Evolutionary conservation across 2,113 vertebrate genomes (phyloP).

Genomic region (Cephalopholis sonnerati): DNA sequence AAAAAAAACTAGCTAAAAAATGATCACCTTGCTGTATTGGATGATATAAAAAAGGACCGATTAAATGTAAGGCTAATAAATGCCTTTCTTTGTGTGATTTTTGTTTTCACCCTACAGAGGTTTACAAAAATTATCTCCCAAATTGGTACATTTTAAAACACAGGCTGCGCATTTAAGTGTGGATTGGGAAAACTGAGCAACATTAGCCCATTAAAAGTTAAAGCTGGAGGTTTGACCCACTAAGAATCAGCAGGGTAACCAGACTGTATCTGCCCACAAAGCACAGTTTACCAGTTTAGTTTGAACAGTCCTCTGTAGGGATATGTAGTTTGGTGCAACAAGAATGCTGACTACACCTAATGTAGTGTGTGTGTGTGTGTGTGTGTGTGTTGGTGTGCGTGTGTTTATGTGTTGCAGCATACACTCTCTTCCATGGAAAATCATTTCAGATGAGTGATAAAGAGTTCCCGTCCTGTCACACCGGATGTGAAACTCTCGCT

Average conservation of each 20-base stretch:
- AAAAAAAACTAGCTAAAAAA: too few species aligned
- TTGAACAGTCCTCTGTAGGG: neutral
- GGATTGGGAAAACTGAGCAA: neutral
- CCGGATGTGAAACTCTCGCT: conserved; percentile 4
- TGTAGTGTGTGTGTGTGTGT: neutral
- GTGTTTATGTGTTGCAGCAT: neutral
- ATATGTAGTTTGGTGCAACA: neutral
- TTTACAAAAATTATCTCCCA: neutral
- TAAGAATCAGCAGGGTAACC: too few species aligned
- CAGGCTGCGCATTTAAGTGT: neutral
- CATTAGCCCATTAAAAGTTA: neutral
- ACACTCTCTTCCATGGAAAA: conserved; percentile 49
- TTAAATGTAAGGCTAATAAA: neutral
- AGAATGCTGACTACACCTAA: neutral
- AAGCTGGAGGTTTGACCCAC: too few species aligned
- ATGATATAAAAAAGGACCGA: too few species aligned
- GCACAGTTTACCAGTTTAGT: neutral
- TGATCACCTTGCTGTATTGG: too few species aligned
- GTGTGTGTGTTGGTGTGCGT: neutral
- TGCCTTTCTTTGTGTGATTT: neutral
- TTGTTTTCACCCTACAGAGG: neutral
- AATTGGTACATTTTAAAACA: neutral
- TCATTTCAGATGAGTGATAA: neutral
- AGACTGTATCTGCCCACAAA: neutral
- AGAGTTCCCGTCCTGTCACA: conserved; percentile 2